Evolutionary conservation across 2,797 vertebrate species (phyloP), one percentile per base, ranked within the genome.

Genomic region (Delichon dasypus): DNA sequence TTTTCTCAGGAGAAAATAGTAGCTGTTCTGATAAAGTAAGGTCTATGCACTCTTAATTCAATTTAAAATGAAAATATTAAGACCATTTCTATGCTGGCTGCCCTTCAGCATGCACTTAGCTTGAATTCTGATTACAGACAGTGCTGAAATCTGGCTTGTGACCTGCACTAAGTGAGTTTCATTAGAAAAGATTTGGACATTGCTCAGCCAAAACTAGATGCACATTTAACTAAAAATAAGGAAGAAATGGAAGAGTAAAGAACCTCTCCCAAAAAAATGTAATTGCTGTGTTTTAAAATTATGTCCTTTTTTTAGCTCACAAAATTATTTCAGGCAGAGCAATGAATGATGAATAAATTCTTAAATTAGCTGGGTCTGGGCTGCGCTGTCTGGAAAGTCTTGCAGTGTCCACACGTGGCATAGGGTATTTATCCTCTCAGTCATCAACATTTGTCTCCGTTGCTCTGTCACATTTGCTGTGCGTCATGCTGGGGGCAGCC

Each of bases 1-100:
- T 53, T 95, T 95, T 85, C 79, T 95, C 36, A 62, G 62, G 79
- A 91, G 70, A 91, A 92, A 84, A 90, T 55, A 48, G 62, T 85
- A 77, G 21, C 51, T 79, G 14, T 88, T 91, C 36, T 68, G 73
- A 70, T 66, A 84, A 76, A 88, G 36, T 36, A 90, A 76, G 79
- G 38, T 70, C 48, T 88, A 45, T 47, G 45, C 20, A 54, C 67
- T 82, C 57, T 76, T 91, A 91, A 91, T 88, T 88, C 23, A 89
- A 78, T 91, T 93, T 88, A 71, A 92, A 78, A 57, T 30, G 42
- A 83, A 55, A 88, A 71, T 90, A 93, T 66, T 86, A 93, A 57
- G 73, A 75, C 29, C 17, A 54, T 73, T 92, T 86, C 57, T 85
- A 36, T 84, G 48, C 74, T 96, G 85, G 30, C 42, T 90, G 73